Conservation (phyloP, 2,113 vertebrate species). For the Spheniscus mendiculus region DNA sequence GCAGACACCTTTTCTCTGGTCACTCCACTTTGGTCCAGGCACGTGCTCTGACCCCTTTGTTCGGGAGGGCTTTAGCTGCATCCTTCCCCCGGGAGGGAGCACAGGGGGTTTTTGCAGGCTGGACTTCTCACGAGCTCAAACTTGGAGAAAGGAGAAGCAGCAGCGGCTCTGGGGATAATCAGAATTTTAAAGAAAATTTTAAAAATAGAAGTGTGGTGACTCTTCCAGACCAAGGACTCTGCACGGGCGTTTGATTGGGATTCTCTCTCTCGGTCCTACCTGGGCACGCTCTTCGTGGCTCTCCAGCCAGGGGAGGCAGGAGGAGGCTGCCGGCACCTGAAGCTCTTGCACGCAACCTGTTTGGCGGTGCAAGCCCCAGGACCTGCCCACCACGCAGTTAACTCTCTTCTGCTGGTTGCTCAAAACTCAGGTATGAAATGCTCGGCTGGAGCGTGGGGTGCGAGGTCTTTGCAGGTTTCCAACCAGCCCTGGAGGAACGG, state of each 20-base stretch:
- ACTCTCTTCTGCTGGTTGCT: slow-evolving; percentile 66
- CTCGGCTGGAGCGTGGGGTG: slow-evolving; percentile 60
- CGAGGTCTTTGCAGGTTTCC: slow-evolving; percentile 39
- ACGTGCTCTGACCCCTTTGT: accelerated
- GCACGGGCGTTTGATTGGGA: not conserved
- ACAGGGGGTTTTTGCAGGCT: not conserved
- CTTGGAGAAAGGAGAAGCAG: not conserved
- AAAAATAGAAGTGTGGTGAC: not conserved
- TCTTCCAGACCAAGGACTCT: not conserved
- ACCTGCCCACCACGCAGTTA: not conserved
- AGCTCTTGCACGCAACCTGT: not conserved
- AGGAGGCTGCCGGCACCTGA: not conserved
- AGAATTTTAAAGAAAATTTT: not conserved
- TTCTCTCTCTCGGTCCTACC: not conserved
- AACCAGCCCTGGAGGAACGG: not conserved
- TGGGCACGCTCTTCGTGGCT: not conserved
- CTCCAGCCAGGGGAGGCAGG: not conserved
- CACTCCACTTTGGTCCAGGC: not conserved
- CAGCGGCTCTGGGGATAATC: not conserved
- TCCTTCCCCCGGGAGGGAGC: not conserved
- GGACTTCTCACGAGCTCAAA: not conserved
- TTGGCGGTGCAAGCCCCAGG: not conserved
- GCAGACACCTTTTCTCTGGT: not conserved
- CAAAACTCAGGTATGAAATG: slow-evolving; percentile 83
- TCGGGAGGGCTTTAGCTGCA: not conserved